Evolutionary conservation across 2,888 invertebrate genomes (phyloP).

Genomic region (Erannis defoliaria): DNA sequence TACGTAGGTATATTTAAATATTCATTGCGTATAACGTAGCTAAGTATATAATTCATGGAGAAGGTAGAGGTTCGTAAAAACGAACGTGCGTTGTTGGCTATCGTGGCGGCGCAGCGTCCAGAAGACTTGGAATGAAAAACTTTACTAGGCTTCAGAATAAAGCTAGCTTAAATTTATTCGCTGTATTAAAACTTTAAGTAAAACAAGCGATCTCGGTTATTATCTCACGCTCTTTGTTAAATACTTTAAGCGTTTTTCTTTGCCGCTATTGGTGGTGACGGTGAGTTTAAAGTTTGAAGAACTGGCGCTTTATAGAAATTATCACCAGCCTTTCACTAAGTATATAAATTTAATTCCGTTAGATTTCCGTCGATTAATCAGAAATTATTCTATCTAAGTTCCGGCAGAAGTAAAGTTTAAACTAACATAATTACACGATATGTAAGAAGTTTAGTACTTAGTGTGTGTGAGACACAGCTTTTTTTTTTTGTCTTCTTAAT

Average conservation of each 20-base stretch:
- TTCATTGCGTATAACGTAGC: conserved; percentile 3
- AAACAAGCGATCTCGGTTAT: conserved; percentile 63
- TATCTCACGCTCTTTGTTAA: conserved; percentile 63
- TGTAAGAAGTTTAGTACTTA: no score
- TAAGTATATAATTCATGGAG: conserved; percentile 19
- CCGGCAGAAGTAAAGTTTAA: background rate
- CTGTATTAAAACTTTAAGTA: conserved; percentile 60
- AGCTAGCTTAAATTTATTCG: conserved; percentile 57
- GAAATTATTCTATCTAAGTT: background rate
- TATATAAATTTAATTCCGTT: conserved; percentile 5
- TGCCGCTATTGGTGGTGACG: conserved; percentile 50
- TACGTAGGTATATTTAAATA: conserved; percentile 17
- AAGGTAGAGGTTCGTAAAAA: conserved; percentile 14
- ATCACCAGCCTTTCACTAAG: conserved; percentile 22
- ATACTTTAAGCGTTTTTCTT: conserved; percentile 55
- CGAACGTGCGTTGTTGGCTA: conserved; percentile 13
- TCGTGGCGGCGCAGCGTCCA: conserved; percentile 23
- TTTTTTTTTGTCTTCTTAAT: no score
- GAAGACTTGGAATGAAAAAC: conserved; percentile 47
- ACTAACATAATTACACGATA: no score
- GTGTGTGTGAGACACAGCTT: no score
- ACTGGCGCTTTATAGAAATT: conserved; percentile 48
- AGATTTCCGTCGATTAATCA: background rate
- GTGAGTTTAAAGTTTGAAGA: conserved; percentile 47
- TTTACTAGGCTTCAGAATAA: conserved; percentile 48